Conservation (phyloP, 2,797 vertebrate genomes). For the Coluber constrictor region DNA sequence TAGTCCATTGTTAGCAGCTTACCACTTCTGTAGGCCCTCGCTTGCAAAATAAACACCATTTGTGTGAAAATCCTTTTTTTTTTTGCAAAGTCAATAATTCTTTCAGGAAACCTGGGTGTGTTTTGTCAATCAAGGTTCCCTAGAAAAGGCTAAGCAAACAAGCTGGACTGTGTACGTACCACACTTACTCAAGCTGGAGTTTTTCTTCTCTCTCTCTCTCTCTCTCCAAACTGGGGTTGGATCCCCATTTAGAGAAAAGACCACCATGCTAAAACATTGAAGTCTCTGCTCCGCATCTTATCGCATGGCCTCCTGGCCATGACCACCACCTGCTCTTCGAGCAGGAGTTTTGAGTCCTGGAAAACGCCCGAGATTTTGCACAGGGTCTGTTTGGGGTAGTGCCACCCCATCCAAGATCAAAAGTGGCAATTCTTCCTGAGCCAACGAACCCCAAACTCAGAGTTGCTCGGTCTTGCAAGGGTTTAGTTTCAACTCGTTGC, state of each 20-base stretch:
- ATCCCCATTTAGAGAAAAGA: constrained; percentile 45
- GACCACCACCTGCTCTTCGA: too few relatives aligned
- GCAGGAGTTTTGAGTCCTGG: too few relatives aligned
- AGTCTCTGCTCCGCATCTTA: accelerated
- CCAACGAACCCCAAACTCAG: too few relatives aligned
- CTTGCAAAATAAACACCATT: constrained; percentile 44
- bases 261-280: neutral
- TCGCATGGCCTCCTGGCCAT: neutral
- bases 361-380: too few relatives aligned
- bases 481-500: too few relatives aligned
- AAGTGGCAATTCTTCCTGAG: too few relatives aligned
- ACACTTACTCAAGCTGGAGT: constrained; percentile 31
- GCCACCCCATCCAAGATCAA: too few relatives aligned
- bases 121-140: neutral
- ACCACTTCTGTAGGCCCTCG: neutral
- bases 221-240: neutral
- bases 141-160: constrained; percentile 46
- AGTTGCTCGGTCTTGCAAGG: too few relatives aligned
- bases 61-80: constrained; percentile 24
- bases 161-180: neutral
- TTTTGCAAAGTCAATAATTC: constrained; percentile 40
- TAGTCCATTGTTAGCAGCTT: constrained; percentile 50
- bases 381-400: too few relatives aligned
- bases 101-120: constrained; percentile 33
- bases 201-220: neutral